phyloP scores from a whole-genome alignment of 2,888 invertebrate genomes.

The Hirtodrosophila alboralis region DNA sequence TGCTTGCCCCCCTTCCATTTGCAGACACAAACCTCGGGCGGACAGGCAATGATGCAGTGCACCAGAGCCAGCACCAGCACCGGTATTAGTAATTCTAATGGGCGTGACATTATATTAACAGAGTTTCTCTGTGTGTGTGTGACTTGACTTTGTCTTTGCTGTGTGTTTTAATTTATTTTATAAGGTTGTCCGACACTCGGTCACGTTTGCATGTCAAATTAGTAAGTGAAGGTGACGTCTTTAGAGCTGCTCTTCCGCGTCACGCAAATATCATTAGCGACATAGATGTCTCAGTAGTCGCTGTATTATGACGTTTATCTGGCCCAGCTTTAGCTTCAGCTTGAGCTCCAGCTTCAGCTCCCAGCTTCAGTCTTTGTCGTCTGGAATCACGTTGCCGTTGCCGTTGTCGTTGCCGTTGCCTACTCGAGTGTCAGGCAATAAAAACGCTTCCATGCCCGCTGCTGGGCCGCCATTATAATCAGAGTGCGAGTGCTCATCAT shows the following conservation, averaged over 20 bases:
- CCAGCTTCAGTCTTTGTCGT: constrained; percentile 3
- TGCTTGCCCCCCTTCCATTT: constrained; percentile 97
- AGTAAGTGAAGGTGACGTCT: constrained; percentile 51
- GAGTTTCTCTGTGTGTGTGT: constrained; percentile 5
- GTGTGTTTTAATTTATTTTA: constrained; percentile 4
- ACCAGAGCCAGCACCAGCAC: constrained; percentile 22
- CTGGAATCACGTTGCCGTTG: constrained; percentile 28
- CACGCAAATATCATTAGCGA: constrained; percentile 55
- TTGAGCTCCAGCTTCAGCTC: not conserved
- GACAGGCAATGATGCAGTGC: constrained; percentile 85
- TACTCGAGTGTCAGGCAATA: constrained; percentile 68
- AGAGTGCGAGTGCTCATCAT: constrained; percentile 55
- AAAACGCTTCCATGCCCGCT: constrained; percentile 45
- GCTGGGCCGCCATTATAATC: constrained; percentile 51
- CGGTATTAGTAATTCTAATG: constrained; percentile 10
- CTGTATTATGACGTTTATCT: constrained; percentile 47
- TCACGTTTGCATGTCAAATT: constrained; percentile 78
- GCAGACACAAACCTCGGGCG: constrained; percentile 90
- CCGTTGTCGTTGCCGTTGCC: constrained; percentile 5
- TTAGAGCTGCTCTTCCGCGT: constrained; percentile 44
- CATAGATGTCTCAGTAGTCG: constrained; percentile 39
- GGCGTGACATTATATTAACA: constrained; percentile 33
- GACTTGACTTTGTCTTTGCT: constrained; percentile 2
- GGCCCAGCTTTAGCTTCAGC: constrained; percentile 3
- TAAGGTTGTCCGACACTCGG: constrained; percentile 46